A percentile compares a stretch with the other conserved stretches of the same genome.
Conservation (phyloP, 2,888 invertebrate genomes). For the Balanococcus diminutus region DNA sequence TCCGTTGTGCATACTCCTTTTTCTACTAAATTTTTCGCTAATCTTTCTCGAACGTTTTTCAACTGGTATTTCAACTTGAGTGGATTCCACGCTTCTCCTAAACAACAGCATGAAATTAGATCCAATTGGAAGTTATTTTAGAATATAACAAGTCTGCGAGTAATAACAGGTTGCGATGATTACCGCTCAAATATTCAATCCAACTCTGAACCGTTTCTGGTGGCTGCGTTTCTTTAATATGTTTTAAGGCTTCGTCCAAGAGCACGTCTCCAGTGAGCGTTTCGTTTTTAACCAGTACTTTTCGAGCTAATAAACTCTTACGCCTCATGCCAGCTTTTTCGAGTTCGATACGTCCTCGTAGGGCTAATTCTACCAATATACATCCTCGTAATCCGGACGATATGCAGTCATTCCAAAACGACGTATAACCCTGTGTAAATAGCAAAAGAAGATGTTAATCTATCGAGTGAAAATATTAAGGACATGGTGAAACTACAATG, state of each 20-base stretch:
- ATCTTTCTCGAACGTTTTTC: constrained; percentile 96
- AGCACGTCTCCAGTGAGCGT: constrained; percentile 97
- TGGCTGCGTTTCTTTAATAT: constrained; percentile 97
- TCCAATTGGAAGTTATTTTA: neutral
- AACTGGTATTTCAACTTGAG: constrained; percentile 96
- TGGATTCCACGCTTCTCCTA: constrained; percentile 99
- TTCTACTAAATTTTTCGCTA: constrained; percentile 99
- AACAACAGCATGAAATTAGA: constrained; percentile 56
- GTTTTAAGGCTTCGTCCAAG: constrained; percentile 92
- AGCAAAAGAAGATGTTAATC: constrained; percentile 56
- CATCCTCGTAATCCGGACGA: constrained; percentile 98
- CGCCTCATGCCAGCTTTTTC: constrained; percentile 96
- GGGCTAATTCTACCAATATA: constrained; percentile 94
- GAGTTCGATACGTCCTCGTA: constrained; percentile 92
- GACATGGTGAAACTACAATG: neutral
- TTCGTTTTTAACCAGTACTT: constrained; percentile 79
- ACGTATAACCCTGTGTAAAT: constrained; percentile 89
- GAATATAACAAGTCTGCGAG: neutral
- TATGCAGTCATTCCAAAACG: constrained; percentile 99
- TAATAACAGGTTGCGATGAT: constrained; percentile 59
- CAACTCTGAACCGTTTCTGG: constrained; percentile 97
- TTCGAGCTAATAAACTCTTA: constrained; percentile 86
- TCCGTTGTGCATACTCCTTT: constrained; percentile 99
- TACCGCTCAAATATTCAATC: constrained; percentile 99
- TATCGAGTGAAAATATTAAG: neutral